Percentiles rank a stretch among this genome's conserved stretches.
Evolutionary conservation across 2,888 invertebrate genomes (phyloP).

Genomic region (Steinernema hermaphroditum): DNA sequence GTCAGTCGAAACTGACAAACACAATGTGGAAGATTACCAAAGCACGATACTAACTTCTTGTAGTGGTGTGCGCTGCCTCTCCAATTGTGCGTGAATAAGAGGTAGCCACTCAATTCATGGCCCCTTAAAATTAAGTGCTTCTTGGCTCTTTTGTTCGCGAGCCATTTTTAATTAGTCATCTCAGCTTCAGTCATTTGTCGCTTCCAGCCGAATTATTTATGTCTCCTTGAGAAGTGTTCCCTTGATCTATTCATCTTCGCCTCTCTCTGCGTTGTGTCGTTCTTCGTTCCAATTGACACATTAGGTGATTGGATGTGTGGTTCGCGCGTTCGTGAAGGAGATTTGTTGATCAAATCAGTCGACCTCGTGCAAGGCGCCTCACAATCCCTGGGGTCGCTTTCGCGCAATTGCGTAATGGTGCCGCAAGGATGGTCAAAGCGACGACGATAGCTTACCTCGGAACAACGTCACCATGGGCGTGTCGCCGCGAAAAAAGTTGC

Average conservation of each 20-base stretch:
- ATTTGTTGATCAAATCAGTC: slow-evolving; percentile 22
- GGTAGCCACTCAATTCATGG: too few species aligned
- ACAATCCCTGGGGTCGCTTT: slow-evolving; percentile 14
- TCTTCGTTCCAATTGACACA: slow-evolving; percentile 10
- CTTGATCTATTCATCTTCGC: not conserved
- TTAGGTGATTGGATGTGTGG: slow-evolving; percentile 2
- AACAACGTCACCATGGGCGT: slow-evolving; percentile 25
- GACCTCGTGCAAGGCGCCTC: too few species aligned
- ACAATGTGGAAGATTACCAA: too few species aligned
- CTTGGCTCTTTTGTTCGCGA: too few species aligned
- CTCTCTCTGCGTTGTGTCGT: not conserved
- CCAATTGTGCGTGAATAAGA: too few species aligned
- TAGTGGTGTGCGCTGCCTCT: too few species aligned
- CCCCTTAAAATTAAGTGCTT: too few species aligned
- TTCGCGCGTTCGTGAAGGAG: not conserved
- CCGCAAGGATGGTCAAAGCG: slow-evolving; percentile 11
- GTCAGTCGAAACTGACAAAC: too few species aligned
- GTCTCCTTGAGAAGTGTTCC: not conserved
- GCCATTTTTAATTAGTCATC: too few species aligned
- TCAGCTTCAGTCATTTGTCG: too few species aligned
- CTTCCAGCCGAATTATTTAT: too few species aligned
- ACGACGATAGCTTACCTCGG: slow-evolving; percentile 15
- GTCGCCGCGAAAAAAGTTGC: slow-evolving; percentile 29
- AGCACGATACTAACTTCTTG: too few species aligned
- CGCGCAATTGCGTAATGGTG: not conserved